These are phyloP conservation scores for Eretmocerus hayati DNA, from an alignment of 2,888 invertebrate species.

Conservation along the genomic window DNA sequence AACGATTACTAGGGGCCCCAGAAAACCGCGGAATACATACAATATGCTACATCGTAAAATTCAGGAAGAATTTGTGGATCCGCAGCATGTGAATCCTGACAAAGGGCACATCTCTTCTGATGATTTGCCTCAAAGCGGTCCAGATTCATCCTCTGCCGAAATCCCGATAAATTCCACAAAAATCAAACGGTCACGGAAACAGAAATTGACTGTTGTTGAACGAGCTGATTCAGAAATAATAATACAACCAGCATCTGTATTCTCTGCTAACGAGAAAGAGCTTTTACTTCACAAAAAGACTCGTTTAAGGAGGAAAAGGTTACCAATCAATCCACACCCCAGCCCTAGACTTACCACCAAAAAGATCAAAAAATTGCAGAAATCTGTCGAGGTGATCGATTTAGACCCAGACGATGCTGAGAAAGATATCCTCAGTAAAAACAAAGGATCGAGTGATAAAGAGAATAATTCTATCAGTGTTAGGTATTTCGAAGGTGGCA, in stretches of 20 bases:
- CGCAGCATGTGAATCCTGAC: constrained; percentile 1
- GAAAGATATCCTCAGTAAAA: constrained; percentile 36
- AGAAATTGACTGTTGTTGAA: constrained; percentile 41
- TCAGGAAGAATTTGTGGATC: constrained; percentile 14
- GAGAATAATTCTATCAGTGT: constrained; percentile 45
- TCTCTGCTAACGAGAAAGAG: constrained; percentile 32
- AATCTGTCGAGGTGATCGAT: constrained; percentile 39
- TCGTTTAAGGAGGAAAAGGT: constrained; percentile 35
- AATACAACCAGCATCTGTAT: constrained; percentile 39
- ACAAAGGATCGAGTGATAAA: constrained; percentile 43
- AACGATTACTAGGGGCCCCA: background rate
- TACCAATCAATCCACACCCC: constrained; percentile 29
- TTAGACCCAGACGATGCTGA: constrained; percentile 34
- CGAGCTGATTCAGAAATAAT: constrained; percentile 44
- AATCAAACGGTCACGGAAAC: constrained; percentile 41
- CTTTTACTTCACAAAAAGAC: constrained; percentile 26
- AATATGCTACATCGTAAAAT: constrained; percentile 13
- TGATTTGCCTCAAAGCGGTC: background rate
- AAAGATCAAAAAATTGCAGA: constrained; percentile 25
- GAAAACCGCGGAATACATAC: constrained; percentile 11
- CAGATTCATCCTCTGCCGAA: background rate
- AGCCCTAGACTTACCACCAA: constrained; percentile 28
- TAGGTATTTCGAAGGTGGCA: constrained; percentile 28
- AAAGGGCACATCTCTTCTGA: constrained; percentile 9
- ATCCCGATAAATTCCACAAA: constrained; percentile 12